Evolutionary conservation across 2,888 invertebrate genomes (phyloP).

Genomic region (Clanis bilineata): DNA sequence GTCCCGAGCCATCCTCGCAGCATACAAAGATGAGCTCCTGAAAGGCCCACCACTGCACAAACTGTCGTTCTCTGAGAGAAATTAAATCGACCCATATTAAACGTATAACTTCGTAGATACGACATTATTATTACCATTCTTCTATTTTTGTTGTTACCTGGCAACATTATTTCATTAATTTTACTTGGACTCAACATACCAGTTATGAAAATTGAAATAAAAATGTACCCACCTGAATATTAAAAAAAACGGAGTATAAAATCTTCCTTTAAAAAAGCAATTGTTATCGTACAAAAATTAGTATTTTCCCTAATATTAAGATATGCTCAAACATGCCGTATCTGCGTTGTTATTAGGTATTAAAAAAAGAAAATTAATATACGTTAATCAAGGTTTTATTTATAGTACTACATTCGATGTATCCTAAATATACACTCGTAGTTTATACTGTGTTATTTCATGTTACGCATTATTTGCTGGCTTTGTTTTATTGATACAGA

Average conservation of each 20-base stretch:
- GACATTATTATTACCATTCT: constrained; percentile 1
- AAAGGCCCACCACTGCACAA: constrained; percentile 68
- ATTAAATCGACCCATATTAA: constrained; percentile 40
- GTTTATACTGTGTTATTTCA: neutral
- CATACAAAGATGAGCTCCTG: constrained; percentile 76
- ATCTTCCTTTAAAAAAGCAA: too few relatives aligned
- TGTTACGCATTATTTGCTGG: neutral
- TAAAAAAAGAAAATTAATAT: neutral
- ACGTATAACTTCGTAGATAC: constrained; percentile 18
- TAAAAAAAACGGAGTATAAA: too few relatives aligned
- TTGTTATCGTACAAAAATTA: constrained; percentile 11
- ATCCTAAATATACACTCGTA: constrained; percentile 8
- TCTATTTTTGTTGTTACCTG: neutral
- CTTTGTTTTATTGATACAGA: neutral
- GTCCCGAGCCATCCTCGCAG: constrained; percentile 71
- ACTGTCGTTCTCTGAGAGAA: constrained; percentile 56
- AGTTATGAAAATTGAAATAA: neutral
- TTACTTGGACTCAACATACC: neutral
- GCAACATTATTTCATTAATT: neutral
- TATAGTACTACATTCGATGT: constrained; percentile 14
- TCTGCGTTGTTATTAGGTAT: constrained; percentile 27
- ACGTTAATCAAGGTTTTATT: constrained; percentile 18
- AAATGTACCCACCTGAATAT: neutral
- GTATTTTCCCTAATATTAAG: constrained; percentile 18
- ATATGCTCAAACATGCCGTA: constrained; percentile 27